Evolutionary conservation across 2,113 vertebrate genomes (phyloP).

Genomic region (Festucalex cinctus): DNA sequence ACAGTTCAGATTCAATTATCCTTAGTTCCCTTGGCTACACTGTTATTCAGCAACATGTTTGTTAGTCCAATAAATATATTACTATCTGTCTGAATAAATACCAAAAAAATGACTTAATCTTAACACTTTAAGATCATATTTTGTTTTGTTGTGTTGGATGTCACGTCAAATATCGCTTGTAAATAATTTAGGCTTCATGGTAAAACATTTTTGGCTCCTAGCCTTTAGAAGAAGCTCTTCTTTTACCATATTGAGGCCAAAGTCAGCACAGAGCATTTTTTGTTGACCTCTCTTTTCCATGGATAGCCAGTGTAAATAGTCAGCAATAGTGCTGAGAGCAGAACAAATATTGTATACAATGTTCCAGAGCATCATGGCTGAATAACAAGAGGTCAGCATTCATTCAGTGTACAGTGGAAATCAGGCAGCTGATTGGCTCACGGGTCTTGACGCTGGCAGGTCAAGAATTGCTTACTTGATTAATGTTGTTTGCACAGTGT

Average conservation of each 20-base stretch:
- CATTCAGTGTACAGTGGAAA: conserved; percentile 28
- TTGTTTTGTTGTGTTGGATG: no score
- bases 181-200: no score
- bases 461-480: conserved; percentile 25
- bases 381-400: conserved; percentile 59
- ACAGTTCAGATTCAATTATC: no score
- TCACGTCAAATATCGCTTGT: no score
- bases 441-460: conserved; percentile 17
- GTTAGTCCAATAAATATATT: no score
- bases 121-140: no score
- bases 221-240: not conserved
- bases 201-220: no score
- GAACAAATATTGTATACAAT: conserved; percentile 37
- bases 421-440: conserved; percentile 27
- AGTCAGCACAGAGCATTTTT: not conserved
- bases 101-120: no score
- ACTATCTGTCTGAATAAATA: no score
- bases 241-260: conserved; percentile 5
- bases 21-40: no score
- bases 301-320: conserved; percentile 38
- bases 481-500: not conserved
- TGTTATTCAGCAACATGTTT: no score
- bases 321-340: conserved; percentile 49
- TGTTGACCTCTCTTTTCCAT: conserved; percentile 35
- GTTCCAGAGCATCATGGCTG: conserved; percentile 51